A percentile compares a stretch with the other conserved stretches of the same genome.
These are phyloP conservation scores for Microplitis deprimator DNA, from an alignment of 2,888 invertebrate genomes.

Conservation along the genomic window DNA sequence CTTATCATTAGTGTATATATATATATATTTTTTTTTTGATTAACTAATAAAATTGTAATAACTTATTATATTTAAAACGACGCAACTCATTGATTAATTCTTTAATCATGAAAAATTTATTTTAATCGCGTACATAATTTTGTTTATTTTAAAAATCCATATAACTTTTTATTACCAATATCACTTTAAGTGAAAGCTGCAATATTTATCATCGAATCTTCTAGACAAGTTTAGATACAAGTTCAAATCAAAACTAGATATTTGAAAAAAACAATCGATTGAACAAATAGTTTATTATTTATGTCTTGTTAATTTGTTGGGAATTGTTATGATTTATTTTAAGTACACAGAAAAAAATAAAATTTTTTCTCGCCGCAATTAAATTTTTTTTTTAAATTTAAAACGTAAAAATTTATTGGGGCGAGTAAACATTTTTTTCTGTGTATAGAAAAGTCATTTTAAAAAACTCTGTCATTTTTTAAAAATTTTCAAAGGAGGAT, in stretches of 20 bases:
- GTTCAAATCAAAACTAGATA: not conserved
- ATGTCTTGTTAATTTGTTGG: not conserved
- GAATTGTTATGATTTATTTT: no score
- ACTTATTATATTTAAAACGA: not conserved
- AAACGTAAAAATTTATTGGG: no score
- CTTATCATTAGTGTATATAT: not conserved
- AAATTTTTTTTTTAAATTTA: no score
- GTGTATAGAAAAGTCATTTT: no score
- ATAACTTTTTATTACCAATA: not conserved
- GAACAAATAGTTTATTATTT: not conserved
- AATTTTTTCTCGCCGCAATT: no score
- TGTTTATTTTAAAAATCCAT: not conserved
- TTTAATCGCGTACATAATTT: no score
- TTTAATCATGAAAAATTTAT: no score
- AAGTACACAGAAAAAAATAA: no score
- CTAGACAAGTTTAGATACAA: not conserved
- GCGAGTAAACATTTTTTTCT: no score
- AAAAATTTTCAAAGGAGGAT: no score
- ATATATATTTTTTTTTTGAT: not conserved
- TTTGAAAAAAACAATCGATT: not conserved
- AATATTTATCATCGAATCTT: constrained; percentile 19
- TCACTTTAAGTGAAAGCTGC: constrained; percentile 34
- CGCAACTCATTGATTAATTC: not conserved
- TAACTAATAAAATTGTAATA: no score
- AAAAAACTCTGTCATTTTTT: no score